Percentiles rank a stretch among this genome's conserved stretches.
These are phyloP conservation scores for Sigmodon hispidus DNA, from an alignment of 2,113 vertebrate genomes.

Conservation along the genomic window DNA sequence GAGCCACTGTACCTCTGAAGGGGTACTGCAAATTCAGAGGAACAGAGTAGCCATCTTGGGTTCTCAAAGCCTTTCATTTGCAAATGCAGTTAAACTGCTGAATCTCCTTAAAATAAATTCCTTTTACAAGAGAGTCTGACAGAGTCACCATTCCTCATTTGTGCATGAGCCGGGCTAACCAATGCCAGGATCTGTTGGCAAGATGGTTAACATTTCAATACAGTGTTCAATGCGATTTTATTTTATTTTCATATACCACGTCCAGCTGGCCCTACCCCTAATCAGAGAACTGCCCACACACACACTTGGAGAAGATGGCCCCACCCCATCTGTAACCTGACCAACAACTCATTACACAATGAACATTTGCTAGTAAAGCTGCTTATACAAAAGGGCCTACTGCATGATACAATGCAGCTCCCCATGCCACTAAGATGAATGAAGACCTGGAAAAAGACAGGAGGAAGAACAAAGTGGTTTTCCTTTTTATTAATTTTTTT, in stretches of 20 bases:
- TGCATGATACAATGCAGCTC: background rate
- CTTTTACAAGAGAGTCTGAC: background rate
- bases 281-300: background rate
- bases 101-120: conserved; percentile 25
- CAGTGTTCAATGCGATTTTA: background rate
- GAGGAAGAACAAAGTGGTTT: rapidly evolving
- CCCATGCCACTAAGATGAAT: background rate
- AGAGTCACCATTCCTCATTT: conserved; percentile 12
- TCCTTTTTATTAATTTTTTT: background rate
- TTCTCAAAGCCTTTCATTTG: conserved; percentile 22
- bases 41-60: background rate
- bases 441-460: background rate
- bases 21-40: background rate
- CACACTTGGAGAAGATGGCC: background rate
- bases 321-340: background rate
- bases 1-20: background rate
- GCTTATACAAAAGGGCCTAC: background rate
- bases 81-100: background rate
- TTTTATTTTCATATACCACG: background rate
- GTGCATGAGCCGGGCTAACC: background rate
- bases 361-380: background rate
- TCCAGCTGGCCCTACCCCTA: background rate
- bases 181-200: background rate
- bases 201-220: background rate
- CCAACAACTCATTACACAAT: background rate